phyloP scores from a whole-genome alignment of 2,888 invertebrate species.

The Andrena marginata region DNA sequence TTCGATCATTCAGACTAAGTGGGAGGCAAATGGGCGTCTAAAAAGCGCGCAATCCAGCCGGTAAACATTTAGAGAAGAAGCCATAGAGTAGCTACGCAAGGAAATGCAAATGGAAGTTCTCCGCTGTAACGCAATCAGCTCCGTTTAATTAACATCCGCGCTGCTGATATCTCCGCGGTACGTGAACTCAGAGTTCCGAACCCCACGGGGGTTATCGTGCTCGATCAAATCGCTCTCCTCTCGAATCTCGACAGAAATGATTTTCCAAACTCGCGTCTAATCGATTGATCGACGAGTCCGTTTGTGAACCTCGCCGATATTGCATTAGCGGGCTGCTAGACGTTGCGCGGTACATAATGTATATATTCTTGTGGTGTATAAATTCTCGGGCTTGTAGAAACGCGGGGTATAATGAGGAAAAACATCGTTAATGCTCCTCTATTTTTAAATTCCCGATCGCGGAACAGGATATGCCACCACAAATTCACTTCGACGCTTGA shows the following conservation, averaged over 20 bases:
- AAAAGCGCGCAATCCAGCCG: neutral
- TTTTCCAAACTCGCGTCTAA: constrained; percentile 36
- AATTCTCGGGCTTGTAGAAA: too few relatives aligned
- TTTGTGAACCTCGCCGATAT: constrained; percentile 36
- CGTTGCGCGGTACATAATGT: neutral
- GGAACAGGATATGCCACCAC: too few relatives aligned
- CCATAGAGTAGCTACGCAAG: neutral
- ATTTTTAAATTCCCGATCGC: too few relatives aligned
- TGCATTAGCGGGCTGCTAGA: neutral
- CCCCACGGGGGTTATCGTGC: constrained; percentile 43
- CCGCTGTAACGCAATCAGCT: constrained; percentile 33
- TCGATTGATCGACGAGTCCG: constrained; percentile 2
- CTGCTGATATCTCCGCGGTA: constrained; percentile 11
- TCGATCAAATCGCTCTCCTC: constrained; percentile 54
- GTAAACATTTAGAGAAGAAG: neutral
- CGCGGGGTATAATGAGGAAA: too few relatives aligned
- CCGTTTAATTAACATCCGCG: constrained; percentile 46
- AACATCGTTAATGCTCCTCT: too few relatives aligned
- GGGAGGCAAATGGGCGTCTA: neutral
- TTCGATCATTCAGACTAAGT: neutral
- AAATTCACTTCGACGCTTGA: too few relatives aligned
- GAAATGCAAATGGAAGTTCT: constrained; percentile 9
- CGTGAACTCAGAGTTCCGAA: constrained; percentile 7
- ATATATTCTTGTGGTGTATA: too few relatives aligned
- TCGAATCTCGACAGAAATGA: constrained; percentile 40